Conservation (phyloP, 2,888 invertebrate genomes). For the Nephrotoma flavescens region DNA sequence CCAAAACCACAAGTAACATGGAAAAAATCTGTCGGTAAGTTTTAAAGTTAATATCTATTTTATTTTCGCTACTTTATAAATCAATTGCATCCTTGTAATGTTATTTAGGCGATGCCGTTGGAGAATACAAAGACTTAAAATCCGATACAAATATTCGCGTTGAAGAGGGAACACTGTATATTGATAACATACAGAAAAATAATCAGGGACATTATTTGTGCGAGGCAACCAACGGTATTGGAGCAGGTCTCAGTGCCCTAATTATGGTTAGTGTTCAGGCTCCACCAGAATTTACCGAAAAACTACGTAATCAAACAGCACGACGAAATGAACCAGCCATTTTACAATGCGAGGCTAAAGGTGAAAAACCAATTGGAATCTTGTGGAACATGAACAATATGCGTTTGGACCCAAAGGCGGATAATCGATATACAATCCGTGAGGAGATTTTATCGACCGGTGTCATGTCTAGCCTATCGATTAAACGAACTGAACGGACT, state of each 20-base stretch:
- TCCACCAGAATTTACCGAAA: conserved; percentile 86
- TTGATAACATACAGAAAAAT: conserved; percentile 80
- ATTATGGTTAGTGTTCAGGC: conserved; percentile 88
- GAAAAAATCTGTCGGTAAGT: conserved; percentile 86
- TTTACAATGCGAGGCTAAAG: conserved; percentile 81
- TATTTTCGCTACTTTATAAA: background rate
- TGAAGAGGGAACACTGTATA: conserved; percentile 83
- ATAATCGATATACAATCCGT: conserved; percentile 70
- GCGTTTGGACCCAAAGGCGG: conserved; percentile 76
- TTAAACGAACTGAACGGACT: conserved; percentile 74
- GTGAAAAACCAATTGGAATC: conserved; percentile 89
- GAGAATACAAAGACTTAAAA: conserved; percentile 86
- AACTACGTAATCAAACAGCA: conserved; percentile 80
- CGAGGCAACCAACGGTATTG: conserved; percentile 92
- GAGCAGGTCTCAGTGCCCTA: conserved; percentile 86
- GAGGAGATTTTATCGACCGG: conserved; percentile 81
- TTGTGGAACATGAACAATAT: conserved; percentile 92
- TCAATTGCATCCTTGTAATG: background rate
- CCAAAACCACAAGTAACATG: conserved; percentile 88
- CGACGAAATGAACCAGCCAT: conserved; percentile 83
- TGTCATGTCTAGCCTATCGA: conserved; percentile 75
- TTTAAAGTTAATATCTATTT: background rate
- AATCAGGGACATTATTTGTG: conserved; percentile 93
- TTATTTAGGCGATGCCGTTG: conserved; percentile 65
- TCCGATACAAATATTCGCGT: conserved; percentile 82